Evolutionary conservation across 2,113 vertebrate species (phyloP), one percentile per base, ranked within the genome.

Genomic region (Indicator maculatus): DNA sequence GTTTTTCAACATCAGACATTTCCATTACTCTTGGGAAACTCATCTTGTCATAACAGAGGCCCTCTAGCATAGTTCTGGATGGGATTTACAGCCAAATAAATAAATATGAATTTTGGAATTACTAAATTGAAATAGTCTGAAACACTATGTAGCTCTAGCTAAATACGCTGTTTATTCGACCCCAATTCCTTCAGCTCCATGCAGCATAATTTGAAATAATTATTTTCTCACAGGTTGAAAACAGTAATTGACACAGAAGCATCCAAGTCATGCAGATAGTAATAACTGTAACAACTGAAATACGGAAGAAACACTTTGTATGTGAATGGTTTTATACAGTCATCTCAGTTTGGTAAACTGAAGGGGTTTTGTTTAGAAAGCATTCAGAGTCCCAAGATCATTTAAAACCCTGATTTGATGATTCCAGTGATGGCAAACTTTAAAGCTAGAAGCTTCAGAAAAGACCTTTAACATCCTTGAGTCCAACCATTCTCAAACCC

Each of bases 181-280:
- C 89, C 18, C 38, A 86, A 21, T 84, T 95, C 0, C 0, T 65
- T 91, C 71, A 80, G 52, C 31, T 66, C 80, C 41, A 76, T 23
- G 45, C 28, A 85, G 13, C 8, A 33, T 83, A 53, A 93, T 87
- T 76, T 64, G 21, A 91, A 92, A 92, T 79, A 87, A 90, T 89
- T 86, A 67, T 71, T 93, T 88, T 64, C 41, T 61, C 78, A 53
- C 45, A 52, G 41, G 71, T n/a, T 70, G 44, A 75, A 83, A 83
- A 89, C 61, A 4, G 1, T 41, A 85, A 83, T 30, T 88, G 86
- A 86, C 50, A 53, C 20, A 30, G 61, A 90, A 86, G 24, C 66
- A 81, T 61, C 61, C 58, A 69, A 86, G 26, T 65, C 53, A 78
- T 78, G 23, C 41, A 81, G 36, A 61, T 33, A 76, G 30, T 61